Evolutionary conservation across 2,113 vertebrate genomes (phyloP).

Genomic region (Serilophus lunatus): DNA sequence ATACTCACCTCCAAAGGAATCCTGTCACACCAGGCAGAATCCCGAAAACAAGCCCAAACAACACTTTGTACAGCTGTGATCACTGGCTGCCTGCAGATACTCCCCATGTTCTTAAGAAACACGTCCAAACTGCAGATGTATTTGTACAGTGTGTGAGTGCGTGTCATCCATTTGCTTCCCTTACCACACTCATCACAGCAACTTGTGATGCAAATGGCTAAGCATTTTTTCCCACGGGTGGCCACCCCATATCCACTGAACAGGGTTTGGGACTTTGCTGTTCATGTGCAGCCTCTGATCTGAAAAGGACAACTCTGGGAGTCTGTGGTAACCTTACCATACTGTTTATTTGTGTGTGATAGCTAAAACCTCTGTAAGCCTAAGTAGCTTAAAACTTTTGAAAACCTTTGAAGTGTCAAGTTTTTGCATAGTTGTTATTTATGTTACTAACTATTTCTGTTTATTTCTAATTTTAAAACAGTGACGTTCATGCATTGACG

Average conservation of each 20-base stretch:
- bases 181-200: neutral
- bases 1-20: too few species aligned
- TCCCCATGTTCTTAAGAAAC: neutral
- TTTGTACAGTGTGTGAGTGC: neutral
- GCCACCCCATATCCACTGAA: neutral
- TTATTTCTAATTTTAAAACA: neutral
- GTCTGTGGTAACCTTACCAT: neutral
- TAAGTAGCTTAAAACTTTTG: neutral
- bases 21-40: too few species aligned
- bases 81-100: neutral
- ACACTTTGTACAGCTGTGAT: neutral
- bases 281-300: neutral
- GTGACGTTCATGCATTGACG: rapidly evolving
- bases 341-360: neutral
- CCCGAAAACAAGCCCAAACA: too few species aligned
- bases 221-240: neutral
- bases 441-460: neutral
- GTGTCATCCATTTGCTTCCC: neutral
- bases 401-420: neutral
- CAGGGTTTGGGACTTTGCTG: neutral
- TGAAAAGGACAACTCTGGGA: neutral
- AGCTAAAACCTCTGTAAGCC: neutral
- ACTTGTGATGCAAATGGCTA: neutral
- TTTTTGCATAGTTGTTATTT: neutral
- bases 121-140: neutral